Conservation (phyloP, 2,797 vertebrate species). For the Ctenochaetus hawaiiensis region DNA sequence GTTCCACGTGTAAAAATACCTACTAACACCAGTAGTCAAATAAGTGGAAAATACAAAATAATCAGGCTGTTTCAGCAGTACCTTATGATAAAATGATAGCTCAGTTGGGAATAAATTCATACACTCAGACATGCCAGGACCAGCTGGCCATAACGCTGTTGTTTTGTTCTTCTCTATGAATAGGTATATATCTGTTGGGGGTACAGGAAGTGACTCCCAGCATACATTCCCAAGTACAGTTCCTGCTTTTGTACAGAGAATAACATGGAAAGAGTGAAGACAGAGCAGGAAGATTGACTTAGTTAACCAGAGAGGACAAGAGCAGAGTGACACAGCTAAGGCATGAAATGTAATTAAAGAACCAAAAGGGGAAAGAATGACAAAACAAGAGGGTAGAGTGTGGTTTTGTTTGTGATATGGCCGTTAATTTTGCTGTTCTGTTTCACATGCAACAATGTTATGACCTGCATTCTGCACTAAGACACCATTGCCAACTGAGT, state of each 20-base stretch:
- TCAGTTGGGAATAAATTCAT: slow-evolving; percentile 48
- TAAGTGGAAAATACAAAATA: slow-evolving; percentile 11
- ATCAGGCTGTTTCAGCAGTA: slow-evolving; percentile 3
- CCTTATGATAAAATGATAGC: slow-evolving; percentile 31
- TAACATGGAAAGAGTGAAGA: slow-evolving; percentile 50
- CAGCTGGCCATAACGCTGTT: slow-evolving; percentile 73
- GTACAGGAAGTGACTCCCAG: slow-evolving; percentile 70
- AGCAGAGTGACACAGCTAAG: slow-evolving; percentile 23
- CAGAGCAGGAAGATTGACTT: slow-evolving; percentile 39
- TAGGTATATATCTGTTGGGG: slow-evolving; percentile 71
- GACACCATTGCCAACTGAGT: not conserved
- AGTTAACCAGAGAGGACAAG: not conserved
- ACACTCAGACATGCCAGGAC: slow-evolving; percentile 64
- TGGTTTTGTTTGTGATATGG: slow-evolving; percentile 30
- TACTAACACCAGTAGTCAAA: not conserved
- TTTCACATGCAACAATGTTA: too few species aligned
- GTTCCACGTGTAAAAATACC: not conserved
- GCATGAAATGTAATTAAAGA: slow-evolving; percentile 18
- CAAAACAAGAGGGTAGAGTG: slow-evolving; percentile 15
- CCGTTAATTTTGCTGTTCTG: slow-evolving; percentile 7
- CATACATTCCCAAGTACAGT: slow-evolving; percentile 66
- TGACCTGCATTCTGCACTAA: too few species aligned
- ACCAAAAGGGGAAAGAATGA: not conserved
- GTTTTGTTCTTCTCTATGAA: slow-evolving; percentile 75
- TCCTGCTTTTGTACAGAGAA: slow-evolving; percentile 77